These are phyloP conservation scores for Zaprionus bogoriensis DNA, from an alignment of 2,888 invertebrate species.

Conservation along the genomic window DNA sequence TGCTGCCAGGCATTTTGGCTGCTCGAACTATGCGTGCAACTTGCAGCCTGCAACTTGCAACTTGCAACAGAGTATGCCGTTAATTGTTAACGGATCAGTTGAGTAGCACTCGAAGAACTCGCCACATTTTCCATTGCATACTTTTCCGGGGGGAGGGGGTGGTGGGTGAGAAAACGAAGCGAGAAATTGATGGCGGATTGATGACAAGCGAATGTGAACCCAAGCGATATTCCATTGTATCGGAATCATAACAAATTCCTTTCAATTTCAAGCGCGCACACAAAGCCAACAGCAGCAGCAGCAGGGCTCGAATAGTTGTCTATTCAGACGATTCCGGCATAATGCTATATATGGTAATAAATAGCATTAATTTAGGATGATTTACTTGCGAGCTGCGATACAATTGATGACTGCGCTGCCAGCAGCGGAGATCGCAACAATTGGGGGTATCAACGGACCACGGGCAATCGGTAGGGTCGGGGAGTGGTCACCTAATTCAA, in stretches of 20 bases:
- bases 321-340: not conserved
- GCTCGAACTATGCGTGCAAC: conserved; percentile 5
- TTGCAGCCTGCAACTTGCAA: not conserved
- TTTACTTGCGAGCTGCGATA: conserved; percentile 11
- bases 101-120: not conserved
- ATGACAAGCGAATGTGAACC: not conserved
- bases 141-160: too few species aligned
- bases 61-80: not conserved
- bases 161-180: not conserved
- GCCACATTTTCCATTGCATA: not conserved
- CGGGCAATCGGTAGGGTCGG: not conserved
- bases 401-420: conserved; percentile 5
- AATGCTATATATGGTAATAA: conserved; percentile 20
- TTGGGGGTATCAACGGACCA: not conserved
- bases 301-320: conserved; percentile 10
- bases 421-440: not conserved
- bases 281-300: not conserved
- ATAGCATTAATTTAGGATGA: conserved; percentile 27
- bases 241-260: conserved; percentile 6
- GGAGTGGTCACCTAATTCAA: conserved; percentile 10
- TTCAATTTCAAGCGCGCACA: not conserved
- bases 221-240: not conserved
- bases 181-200: not conserved
- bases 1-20: too few species aligned
- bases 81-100: conserved; percentile 5